Evolutionary conservation across 1,140 invertebrate species (phyloP).

Genomic region (Lethocerus indicus): DNA sequence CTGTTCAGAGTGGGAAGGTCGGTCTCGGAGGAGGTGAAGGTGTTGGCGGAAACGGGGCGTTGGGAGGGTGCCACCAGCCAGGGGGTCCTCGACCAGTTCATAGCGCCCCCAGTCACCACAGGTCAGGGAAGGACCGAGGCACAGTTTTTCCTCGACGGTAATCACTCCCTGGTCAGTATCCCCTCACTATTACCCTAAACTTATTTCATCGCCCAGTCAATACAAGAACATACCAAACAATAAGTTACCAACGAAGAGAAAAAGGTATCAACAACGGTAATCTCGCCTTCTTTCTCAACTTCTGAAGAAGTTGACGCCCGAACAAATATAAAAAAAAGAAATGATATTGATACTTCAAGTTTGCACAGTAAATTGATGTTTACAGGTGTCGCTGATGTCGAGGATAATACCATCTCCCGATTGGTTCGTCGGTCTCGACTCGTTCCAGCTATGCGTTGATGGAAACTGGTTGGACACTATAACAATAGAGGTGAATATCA

Average conservation of each 20-base stretch:
- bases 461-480: slow-evolving; percentile 89
- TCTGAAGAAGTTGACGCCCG: no score
- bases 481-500: slow-evolving; percentile 73
- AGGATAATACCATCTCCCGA: slow-evolving; percentile 88
- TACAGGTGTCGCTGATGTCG: slow-evolving; percentile 67
- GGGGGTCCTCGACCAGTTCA: slow-evolving; percentile 67
- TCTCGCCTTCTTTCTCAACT: no score
- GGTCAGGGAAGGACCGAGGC: slow-evolving; percentile 64
- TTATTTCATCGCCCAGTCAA: no score
- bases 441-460: slow-evolving; percentile 79
- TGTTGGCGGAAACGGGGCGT: slow-evolving; percentile 67
- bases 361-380: slow-evolving; percentile 12
- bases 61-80: slow-evolving; percentile 38
- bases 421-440: slow-evolving; percentile 95
- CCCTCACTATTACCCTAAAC: no score
- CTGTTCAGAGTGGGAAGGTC: slow-evolving; percentile 61
- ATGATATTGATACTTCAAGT: no score
- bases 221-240: no score
- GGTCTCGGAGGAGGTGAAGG: slow-evolving; percentile 52
- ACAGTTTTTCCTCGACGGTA: slow-evolving; percentile 77
- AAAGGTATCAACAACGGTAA: no score
- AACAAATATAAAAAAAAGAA: no score
- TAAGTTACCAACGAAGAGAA: no score
- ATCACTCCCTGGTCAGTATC: slow-evolving; percentile 55
- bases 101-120: slow-evolving; percentile 50